These are phyloP conservation scores for Campaea margaritaria DNA, from an alignment of 2,888 invertebrate species.

Conservation along the genomic window DNA sequence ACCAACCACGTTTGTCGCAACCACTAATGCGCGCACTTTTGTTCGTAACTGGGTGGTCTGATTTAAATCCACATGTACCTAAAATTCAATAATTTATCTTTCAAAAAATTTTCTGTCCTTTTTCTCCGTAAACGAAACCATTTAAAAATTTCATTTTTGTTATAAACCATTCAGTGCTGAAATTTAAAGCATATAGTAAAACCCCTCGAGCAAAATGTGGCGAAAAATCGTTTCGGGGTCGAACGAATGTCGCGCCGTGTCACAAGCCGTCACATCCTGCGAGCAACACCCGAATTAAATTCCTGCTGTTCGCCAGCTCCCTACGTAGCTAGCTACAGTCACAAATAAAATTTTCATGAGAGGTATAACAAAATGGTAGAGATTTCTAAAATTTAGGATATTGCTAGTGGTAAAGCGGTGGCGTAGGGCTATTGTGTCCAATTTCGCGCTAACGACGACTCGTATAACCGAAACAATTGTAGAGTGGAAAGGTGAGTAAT, in stretches of 20 bases:
- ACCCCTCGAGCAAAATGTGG: conserved; percentile 60
- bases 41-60: conserved; percentile 1
- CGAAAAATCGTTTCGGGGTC: conserved; percentile 58
- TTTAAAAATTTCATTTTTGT: no score
- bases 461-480: conserved; percentile 66
- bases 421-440: conserved; percentile 24
- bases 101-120: background rate
- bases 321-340: conserved; percentile 39
- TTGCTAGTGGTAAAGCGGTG: conserved; percentile 24
- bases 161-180: conserved; percentile 16
- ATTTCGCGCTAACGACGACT: conserved; percentile 56
- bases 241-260: conserved; percentile 63
- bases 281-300: conserved; percentile 80
- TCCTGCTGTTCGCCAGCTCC: conserved; percentile 66
- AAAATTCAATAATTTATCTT: background rate
- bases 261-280: conserved; percentile 70
- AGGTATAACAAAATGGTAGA: conserved; percentile 56
- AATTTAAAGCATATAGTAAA: conserved; percentile 56
- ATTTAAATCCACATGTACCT: conserved; percentile 1
- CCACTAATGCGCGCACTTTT: conserved; percentile 22
- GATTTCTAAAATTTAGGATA: conserved; percentile 56
- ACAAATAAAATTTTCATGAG: conserved; percentile 60
- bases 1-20: conserved; percentile 25
- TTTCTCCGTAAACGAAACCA: no score
- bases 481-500: conserved; percentile 73